phyloP scores from a whole-genome alignment of 37 sponge, comb jelly and placozoan species.

The Eunapius fragilis region DNA sequence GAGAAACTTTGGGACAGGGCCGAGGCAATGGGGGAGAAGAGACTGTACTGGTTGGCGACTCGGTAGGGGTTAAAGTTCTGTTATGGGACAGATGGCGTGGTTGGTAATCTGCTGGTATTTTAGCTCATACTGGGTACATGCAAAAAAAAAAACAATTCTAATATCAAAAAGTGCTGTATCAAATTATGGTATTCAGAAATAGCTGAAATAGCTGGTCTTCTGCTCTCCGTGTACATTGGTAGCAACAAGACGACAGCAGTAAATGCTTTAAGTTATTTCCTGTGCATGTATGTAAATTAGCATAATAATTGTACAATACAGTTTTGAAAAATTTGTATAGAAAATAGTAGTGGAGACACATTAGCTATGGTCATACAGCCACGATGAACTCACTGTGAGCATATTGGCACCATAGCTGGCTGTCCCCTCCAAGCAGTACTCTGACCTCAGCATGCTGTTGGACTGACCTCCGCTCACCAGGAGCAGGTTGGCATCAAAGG shows the following conservation, averaged over 20 bases:
- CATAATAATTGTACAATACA: not conserved
- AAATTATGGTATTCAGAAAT: no score
- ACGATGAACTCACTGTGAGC: slow-evolving; percentile 48
- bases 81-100: not conserved
- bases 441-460: slow-evolving; percentile 35
- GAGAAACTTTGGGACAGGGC: not conserved
- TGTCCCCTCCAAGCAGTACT: slow-evolving; percentile 69
- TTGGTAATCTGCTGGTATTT: no score
- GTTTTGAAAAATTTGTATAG: no score
- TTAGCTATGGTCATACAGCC: no score
- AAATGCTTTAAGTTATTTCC: not conserved
- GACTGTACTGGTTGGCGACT: not conserved
- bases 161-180: no score
- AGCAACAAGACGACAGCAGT: no score
- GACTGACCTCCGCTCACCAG: slow-evolving; percentile 43
- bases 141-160: no score
- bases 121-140: no score
- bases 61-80: not conserved
- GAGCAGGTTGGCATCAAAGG: slow-evolving; percentile 42
- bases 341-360: no score
- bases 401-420: slow-evolving; percentile 66
- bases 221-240: no score
- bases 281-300: not conserved
- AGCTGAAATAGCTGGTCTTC: not conserved
- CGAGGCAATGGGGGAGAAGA: not conserved